A percentile compares a stretch with the other conserved stretches of the same genome.
phyloP scores from a whole-genome alignment of 2,888 invertebrate species.

The Epiblema foenella region DNA sequence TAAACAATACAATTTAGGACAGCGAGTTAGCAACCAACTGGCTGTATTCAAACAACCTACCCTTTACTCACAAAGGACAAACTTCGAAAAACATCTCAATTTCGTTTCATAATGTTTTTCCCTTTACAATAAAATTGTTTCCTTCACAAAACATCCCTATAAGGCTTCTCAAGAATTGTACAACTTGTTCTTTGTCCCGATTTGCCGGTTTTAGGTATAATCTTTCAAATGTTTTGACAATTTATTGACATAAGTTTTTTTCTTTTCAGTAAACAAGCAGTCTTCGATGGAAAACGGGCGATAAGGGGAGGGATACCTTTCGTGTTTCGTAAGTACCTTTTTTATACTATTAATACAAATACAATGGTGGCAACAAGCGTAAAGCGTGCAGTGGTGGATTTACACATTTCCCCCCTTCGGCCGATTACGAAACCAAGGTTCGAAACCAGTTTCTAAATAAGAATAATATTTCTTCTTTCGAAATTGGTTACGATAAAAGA shows the following conservation, averaged over 20 bases:
- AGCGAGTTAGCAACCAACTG: neutral
- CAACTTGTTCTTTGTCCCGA: neutral
- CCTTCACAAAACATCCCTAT: neutral
- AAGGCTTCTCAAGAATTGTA: constrained; percentile 14
- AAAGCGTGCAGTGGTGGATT: too few relatives aligned
- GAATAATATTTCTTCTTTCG: too few relatives aligned
- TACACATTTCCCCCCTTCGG: too few relatives aligned
- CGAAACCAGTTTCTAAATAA: too few relatives aligned
- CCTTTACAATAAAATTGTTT: neutral
- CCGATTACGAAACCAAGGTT: too few relatives aligned
- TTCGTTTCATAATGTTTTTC: neutral
- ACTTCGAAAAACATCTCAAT: neutral
- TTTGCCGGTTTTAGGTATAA: neutral
- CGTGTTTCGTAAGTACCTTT: constrained; percentile 95
- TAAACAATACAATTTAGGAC: neutral
- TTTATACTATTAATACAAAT: too few relatives aligned
- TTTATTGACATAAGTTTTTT: constrained; percentile 51
- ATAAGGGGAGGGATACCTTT: constrained; percentile 98
- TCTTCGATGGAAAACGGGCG: constrained; percentile 98
- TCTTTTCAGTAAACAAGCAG: constrained; percentile 93
- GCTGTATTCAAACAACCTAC: neutral
- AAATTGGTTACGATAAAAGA: too few relatives aligned
- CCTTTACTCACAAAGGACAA: neutral
- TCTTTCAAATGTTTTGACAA: constrained; percentile 41
- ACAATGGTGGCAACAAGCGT: neutral